Evolutionary conservation across 2,888 invertebrate genomes (phyloP).

Genomic region (Meiosimyza decipiens): DNA sequence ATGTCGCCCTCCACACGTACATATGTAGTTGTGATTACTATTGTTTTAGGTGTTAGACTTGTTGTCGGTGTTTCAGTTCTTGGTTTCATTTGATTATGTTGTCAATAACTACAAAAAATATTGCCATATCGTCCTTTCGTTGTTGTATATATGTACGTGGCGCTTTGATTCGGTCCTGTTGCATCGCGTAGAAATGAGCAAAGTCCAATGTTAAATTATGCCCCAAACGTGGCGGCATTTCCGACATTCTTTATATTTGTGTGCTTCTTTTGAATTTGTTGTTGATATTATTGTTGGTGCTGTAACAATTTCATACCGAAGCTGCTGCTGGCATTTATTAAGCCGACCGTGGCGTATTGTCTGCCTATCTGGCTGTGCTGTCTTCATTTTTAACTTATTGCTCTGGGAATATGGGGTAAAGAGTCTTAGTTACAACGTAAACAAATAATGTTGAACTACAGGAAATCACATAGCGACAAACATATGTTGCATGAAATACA

Average conservation of each 20-base stretch:
- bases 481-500: background rate
- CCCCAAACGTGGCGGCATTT: constrained; percentile 56
- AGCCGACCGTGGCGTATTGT: background rate
- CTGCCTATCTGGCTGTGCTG: background rate
- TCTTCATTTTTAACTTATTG: constrained; percentile 60
- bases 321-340: constrained; percentile 23
- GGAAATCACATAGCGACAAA: background rate
- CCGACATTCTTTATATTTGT: constrained; percentile 27
- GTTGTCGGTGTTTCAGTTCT: constrained; percentile 39
- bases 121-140: background rate
- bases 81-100: constrained; percentile 55
- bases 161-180: constrained; percentile 1
- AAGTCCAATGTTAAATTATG: constrained; percentile 53
- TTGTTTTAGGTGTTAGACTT: constrained; percentile 15
- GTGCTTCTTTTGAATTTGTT: background rate
- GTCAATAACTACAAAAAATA: constrained; percentile 53
- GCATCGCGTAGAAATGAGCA: constrained; percentile 4
- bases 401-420: constrained; percentile 54
- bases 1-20: too few species aligned
- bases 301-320: constrained; percentile 6
- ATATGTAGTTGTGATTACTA: constrained; percentile 1
- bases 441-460: constrained; percentile 1
- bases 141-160: too few species aligned
- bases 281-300: constrained; percentile 45
- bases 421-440: background rate